Evolutionary conservation across 1,140 invertebrate species (phyloP).

Genomic region (Drosophila sucinea): DNA sequence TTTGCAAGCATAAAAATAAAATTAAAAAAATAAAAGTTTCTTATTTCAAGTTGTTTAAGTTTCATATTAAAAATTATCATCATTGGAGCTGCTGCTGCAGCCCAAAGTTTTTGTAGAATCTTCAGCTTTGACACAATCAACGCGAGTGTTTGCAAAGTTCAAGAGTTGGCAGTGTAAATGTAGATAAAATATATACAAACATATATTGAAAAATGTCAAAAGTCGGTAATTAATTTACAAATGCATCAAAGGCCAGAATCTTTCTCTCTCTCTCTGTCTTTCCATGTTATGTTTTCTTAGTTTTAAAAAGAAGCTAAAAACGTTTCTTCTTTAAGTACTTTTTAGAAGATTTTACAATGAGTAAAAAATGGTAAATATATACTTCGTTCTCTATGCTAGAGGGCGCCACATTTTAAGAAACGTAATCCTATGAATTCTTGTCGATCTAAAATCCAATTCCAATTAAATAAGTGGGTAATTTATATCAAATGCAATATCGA

Average conservation of each 20-base stretch:
- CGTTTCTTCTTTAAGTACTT: too few species aligned
- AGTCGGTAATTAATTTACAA: constrained; percentile 20
- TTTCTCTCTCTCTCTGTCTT: too few species aligned
- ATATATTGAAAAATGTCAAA: constrained; percentile 15
- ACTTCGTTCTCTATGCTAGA: too few species aligned
- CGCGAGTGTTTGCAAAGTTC: background rate
- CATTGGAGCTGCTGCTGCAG: constrained; percentile 31
- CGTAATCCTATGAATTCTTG: too few species aligned
- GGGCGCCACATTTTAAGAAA: too few species aligned
- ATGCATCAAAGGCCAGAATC: background rate
- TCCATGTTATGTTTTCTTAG: too few species aligned
- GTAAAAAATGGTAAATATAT: too few species aligned
- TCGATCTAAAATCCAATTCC: too few species aligned
- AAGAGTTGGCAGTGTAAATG: constrained; percentile 14
- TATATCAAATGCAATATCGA: too few species aligned
- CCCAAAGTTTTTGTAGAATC: constrained; percentile 3
- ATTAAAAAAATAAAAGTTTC: constrained; percentile 14
- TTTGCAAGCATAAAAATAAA: background rate
- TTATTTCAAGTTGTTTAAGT: constrained; percentile 45
- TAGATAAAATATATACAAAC: constrained; percentile 9
- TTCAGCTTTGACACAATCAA: constrained; percentile 47
- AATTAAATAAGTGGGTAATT: too few species aligned
- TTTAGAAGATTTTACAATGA: too few species aligned
- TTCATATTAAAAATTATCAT: constrained; percentile 59
- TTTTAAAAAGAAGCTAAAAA: too few species aligned